A percentile compares a stretch with the other conserved stretches of the same genome.
phyloP scores from a whole-genome alignment of 30 jellyfish, hydroid and myxozoan species.

The Morbakka virulenta region DNA sequence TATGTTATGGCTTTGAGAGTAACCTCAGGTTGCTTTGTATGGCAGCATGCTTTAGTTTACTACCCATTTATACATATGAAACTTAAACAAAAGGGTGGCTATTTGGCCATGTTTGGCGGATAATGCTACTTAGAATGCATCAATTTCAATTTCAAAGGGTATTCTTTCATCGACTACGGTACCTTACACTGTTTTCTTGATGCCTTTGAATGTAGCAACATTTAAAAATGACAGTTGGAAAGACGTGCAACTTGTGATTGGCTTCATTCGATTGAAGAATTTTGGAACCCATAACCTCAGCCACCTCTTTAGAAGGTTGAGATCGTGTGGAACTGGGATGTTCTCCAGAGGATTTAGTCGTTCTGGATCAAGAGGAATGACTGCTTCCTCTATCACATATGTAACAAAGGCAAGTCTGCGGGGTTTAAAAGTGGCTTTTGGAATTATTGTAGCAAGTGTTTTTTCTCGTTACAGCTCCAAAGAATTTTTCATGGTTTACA shows the following conservation, averaged over 20 bases:
- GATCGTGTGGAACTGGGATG: conserved; percentile 28
- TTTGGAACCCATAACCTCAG: conserved; percentile 52
- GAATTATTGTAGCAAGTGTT: conserved; percentile 12
- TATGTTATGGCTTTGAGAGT: conserved; percentile 45
- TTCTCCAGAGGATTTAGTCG: conserved; percentile 43
- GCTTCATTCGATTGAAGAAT: conserved; percentile 33
- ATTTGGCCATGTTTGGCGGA: conserved; percentile 63
- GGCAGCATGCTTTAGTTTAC: conserved; percentile 27
- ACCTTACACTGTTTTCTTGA: conserved; percentile 1
- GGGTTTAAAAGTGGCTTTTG: conserved; percentile 20
- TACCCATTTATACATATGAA: neutral
- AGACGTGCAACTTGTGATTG: neutral
- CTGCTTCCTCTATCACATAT: conserved; percentile 30
- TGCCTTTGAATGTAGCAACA: neutral
- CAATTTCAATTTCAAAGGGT: conserved; percentile 69
- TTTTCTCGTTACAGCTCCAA: conserved; percentile 38
- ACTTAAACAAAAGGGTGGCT: too few species aligned
- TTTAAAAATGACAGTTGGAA: conserved; percentile 22
- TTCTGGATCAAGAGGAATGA: conserved; percentile 49
- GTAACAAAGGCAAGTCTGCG: conserved; percentile 16
- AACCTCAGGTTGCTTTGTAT: conserved; percentile 8
- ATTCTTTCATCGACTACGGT: conserved; percentile 7
- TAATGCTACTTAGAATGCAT: conserved; percentile 63
- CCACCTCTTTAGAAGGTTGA: neutral
- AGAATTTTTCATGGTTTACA: conserved; percentile 32